Conservation (phyloP, 1,140 invertebrate genomes). For the Melitaea cinxia region DNA sequence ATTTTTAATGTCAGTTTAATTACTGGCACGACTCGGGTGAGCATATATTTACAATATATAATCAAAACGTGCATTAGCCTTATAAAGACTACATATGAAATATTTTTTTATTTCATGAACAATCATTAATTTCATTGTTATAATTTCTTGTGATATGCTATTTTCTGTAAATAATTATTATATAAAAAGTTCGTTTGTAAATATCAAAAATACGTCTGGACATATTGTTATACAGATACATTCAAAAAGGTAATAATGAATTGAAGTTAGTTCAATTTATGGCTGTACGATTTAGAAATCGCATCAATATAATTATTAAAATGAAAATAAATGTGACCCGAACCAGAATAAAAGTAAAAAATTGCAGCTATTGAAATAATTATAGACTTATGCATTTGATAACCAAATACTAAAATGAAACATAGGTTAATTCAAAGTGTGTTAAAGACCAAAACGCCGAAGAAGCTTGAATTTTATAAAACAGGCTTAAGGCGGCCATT, state of each 20-base stretch:
- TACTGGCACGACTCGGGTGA: not conserved
- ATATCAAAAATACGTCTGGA: not conserved
- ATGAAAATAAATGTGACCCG: not conserved
- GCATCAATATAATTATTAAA: not conserved
- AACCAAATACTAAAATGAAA: constrained; percentile 1
- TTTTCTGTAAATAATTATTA: not conserved
- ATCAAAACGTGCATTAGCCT: not conserved
- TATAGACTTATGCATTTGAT: not conserved
- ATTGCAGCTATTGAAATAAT: not conserved
- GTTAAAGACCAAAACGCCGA: not conserved
- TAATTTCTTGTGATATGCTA: not conserved
- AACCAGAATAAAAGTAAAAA: not conserved
- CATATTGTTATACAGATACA: not conserved
- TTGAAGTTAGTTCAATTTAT: not conserved
- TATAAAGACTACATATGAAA: not conserved
- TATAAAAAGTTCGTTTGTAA: not conserved
- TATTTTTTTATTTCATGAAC: not conserved
- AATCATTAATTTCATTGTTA: not conserved
- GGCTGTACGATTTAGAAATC: not conserved
- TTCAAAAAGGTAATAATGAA: not conserved
- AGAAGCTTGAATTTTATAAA: constrained; percentile 3
- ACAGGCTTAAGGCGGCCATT: not conserved
- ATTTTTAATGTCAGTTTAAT: constrained; percentile 1
- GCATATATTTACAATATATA: constrained; percentile 4
- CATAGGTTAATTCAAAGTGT: constrained; percentile 1